Base-by-base conservation (phyloP, 2,113 vertebrate genomes). In the Tursiops truncatus region DNA sequence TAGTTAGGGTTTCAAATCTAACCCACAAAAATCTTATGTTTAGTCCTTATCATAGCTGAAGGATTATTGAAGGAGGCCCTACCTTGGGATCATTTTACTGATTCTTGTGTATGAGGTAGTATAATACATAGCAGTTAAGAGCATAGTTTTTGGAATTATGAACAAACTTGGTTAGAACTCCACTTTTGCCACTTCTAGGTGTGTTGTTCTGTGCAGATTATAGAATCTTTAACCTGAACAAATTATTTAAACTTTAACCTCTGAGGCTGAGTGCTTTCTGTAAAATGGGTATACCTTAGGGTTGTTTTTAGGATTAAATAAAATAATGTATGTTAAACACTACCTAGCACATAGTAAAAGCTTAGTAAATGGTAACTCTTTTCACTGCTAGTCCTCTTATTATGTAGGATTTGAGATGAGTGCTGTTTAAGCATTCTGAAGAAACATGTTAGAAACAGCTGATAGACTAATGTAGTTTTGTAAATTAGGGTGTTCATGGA, bases 231-330 rank as follows among this genome's bases (percentile, higher is more conserved):
- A 83, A 47, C 31, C n/a, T 95, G 26, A 41, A n/a, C 67, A 94
- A 68, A 65, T 94, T 76, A 83, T 2, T 65, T 91, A 53, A 71
- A 6, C 44, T 71, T 93, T 80, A 68, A 84, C 28, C 47, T 77
- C 26, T 76, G 23, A 88, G 84, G 8, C 41, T 53, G 21, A 53
- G 50, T 89, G 7, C 56, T 95, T 88, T 88, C 50, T 80, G 21
- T 84, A 89, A 89, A 92, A 41, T 92, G 41, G 36, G 3, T 94
- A 41, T 93, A 33, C 41, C 2, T 97, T 80, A 89, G 23, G 53
- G 13, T 70, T 95, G 5, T 84, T 96, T 96, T 96, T 80, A 93
- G 58, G 33, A 65, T 93, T 80, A 84, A 95, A 89, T 88, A n/a
- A 91, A 94, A 85, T 85, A 84, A 38, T 12, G 1, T 81, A 23